Base-by-base conservation (phyloP, 2,888 invertebrate species). In the Phania funesta region DNA sequence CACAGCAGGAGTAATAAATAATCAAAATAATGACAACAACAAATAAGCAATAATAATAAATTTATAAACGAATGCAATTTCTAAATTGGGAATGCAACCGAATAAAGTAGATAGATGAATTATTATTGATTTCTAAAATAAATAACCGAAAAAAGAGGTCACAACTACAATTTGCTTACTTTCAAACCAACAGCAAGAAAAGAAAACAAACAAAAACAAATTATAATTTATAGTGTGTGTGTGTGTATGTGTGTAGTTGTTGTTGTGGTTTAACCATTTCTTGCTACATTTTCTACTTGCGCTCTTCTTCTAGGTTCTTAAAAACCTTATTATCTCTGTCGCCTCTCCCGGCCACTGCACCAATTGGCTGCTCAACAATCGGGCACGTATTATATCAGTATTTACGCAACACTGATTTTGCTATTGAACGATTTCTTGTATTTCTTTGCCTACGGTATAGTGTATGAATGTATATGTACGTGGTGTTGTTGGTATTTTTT, bases 311-410 rank as follows among this genome's bases (percentile, higher is more conserved):
- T 41, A 20, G 52, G 16, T 52, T 60, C 24, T 60, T 76, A 41
- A 29, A 54, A 71, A 48, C 74, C 64, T 70, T 78, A 82, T 82
- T 75, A 78, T 82, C 74, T 78, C 56, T 44, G n/a, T 20, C 16
- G 0, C 18, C 24, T 38, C 18, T 6, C 18, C 8, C n/a, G n/a
- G 24, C n/a, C 44, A 46, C 41, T 0, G 18, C 7, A 22, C 32
- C 11, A 13, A 11, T 7, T 9, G 16, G n/a, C 24, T 26, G 22
- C 56, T n/a, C 26, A 50, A 48, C 67, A 62, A 60, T 38, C 60
- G 46, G 76, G 64, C 82, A 82, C 82, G 82, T 82, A 78, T 82
- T 82, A 70, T 82, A 82, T 82, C 82, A 78, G 82, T 82, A 78
- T 82, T 82, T 82, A 82, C 82, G 82, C 82, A 78, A 82, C 82